These are phyloP conservation scores for Genyomyrus donnyi DNA, from an alignment of 2,113 vertebrate genomes.

Conservation along the genomic window DNA sequence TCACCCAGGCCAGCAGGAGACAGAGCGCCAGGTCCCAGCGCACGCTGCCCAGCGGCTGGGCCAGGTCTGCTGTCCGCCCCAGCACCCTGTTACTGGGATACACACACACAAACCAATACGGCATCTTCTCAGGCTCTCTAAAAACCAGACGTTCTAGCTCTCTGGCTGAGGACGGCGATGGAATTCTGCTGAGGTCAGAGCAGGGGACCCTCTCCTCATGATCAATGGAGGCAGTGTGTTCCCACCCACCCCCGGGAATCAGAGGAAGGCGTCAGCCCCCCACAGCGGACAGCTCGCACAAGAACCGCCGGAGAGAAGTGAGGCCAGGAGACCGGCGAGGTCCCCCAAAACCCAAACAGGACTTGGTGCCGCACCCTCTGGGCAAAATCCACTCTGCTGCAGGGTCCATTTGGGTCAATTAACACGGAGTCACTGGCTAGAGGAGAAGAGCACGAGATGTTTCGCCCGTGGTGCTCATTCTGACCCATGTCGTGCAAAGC, in stretches of 20 bases:
- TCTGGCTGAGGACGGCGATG: not conserved
- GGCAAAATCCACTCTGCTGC: not conserved
- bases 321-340: not conserved
- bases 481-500: not conserved
- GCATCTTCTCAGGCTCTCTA: not conserved
- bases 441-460: not conserved
- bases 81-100: slow-evolving; percentile 65
- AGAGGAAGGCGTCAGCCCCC: not conserved
- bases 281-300: too few relatives aligned
- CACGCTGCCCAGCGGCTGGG: slow-evolving; percentile 60
- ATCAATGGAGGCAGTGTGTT: not conserved
- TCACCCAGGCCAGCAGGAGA: slow-evolving; percentile 62
- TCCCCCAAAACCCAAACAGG: not conserved
- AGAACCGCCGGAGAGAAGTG: not conserved
- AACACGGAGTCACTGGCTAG: not conserved
- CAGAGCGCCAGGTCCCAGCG: slow-evolving; percentile 65
- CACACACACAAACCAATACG: not conserved
- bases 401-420: not conserved
- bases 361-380: not conserved
- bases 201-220: not conserved
- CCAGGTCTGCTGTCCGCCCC: slow-evolving; percentile 56
- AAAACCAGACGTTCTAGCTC: not conserved
- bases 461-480: not conserved
- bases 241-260: not conserved
- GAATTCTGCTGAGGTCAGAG: not conserved